Base-by-base conservation (phyloP, 2,113 vertebrate species). In the Mirounga angustirostris region DNA sequence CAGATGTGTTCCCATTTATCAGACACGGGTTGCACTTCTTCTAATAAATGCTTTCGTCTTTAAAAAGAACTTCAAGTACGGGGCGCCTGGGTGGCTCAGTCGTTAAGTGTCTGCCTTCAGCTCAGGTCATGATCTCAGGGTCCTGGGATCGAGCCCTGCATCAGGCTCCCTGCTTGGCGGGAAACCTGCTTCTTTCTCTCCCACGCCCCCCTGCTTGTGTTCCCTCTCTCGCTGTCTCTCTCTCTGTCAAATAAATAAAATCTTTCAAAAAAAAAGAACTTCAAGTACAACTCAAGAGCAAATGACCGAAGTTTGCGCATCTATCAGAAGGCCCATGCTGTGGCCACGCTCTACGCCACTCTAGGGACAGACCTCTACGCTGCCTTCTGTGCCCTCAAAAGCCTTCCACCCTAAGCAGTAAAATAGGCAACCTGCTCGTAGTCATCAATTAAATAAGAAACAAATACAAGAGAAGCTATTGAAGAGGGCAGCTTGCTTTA, bases 1-100 rank as follows among this genome's bases (percentile, higher is more conserved):
- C 98, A 98, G 98, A 99, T 98, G 99, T 98, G 98, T 97, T 98
- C 98, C 97, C 99, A 98, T 98, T 98, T 99, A 98, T 98, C 98
- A 98, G 98, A 98, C 96, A 76, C 82, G 97, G 97, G 96, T 97
- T 97, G 97, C 98, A 98, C 98, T 99, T 98, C 98, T 92, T 98
- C 98, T 99, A 98, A 99, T 98, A 98, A 98, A 98, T 83, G 96
- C 96, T 96, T 98, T 97, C 91, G 98, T 96, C 88, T 98, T 89
- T 96, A n/a, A 46, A 97, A 94, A 85, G 83, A 92, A 98, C 97
- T 97, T 54, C 67, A 96, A 97, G 90, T 96, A 94, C 98, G 98
- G 54, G 54, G 16, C 16, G 14, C 54, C 54, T 18, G 54, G 54
- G 54, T 18, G 54, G 54, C 54, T 18, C 54, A 18, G 54, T 16